Evolutionary conservation across 1,140 invertebrate species (phyloP).

Genomic region (Panagrolaimus sp.): DNA sequence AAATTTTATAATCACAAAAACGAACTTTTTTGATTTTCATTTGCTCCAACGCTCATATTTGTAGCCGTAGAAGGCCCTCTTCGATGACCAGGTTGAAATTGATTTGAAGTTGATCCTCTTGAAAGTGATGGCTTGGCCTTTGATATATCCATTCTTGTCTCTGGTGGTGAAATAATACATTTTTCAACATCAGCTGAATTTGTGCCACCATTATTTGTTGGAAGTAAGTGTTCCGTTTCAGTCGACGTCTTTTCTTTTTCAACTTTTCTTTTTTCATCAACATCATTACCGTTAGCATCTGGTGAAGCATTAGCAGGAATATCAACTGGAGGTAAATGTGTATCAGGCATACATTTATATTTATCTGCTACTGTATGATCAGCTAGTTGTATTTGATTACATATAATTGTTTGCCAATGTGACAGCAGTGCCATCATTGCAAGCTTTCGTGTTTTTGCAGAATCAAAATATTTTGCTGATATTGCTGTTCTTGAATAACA

Average conservation of each 20-base stretch:
- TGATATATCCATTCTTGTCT: background rate
- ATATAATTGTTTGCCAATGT: slow-evolving; percentile 54
- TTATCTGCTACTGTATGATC: slow-evolving; percentile 32
- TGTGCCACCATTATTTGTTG: background rate
- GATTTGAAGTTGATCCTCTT: background rate
- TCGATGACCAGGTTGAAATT: slow-evolving; percentile 37
- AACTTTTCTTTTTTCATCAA: no score
- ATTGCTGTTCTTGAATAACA: slow-evolving; percentile 21
- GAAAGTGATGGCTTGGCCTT: background rate
- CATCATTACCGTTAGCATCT: no score
- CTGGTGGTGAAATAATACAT: background rate
- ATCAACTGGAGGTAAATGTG: background rate
- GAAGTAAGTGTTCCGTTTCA: no score
- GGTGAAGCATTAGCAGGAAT: background rate
- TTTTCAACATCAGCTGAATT: background rate
- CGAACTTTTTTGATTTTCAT: slow-evolving; percentile 2
- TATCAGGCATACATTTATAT: slow-evolving; percentile 21
- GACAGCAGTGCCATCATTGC: slow-evolving; percentile 48
- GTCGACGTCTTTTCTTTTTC: no score
- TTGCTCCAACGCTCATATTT: background rate
- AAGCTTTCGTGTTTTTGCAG: slow-evolving; percentile 30
- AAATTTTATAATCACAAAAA: background rate
- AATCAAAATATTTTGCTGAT: slow-evolving; percentile 19
- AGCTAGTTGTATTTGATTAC: slow-evolving; percentile 34
- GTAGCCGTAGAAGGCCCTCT: slow-evolving; percentile 33